These are phyloP conservation scores for Limnephilus lunatus DNA, from an alignment of 2,888 invertebrate genomes.

Conservation along the genomic window DNA sequence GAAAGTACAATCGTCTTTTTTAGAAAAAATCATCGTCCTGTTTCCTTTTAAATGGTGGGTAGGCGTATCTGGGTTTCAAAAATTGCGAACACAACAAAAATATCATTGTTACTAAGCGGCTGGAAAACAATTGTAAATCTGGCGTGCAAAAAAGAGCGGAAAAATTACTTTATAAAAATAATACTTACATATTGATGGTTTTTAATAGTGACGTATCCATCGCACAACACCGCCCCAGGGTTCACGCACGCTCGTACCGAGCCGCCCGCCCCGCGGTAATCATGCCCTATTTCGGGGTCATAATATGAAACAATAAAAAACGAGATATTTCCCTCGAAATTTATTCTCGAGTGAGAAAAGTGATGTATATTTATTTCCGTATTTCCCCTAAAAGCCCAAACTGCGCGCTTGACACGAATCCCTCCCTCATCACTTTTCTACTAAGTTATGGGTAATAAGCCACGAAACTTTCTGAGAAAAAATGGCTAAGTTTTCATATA, in stretches of 20 bases:
- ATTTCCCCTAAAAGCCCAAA: slow-evolving; percentile 27
- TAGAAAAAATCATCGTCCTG: no score
- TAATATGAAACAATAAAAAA: slow-evolving; percentile 42
- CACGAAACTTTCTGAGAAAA: neutral
- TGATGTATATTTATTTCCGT: slow-evolving; percentile 32
- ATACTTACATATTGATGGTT: neutral
- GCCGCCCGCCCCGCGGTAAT: slow-evolving; percentile 7
- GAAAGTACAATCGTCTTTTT: no score
- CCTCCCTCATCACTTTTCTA: neutral
- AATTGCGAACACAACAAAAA: no score
- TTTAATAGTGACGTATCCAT: neutral
- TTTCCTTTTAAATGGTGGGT: no score
- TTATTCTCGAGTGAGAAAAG: slow-evolving; percentile 30
- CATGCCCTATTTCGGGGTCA: slow-evolving; percentile 38
- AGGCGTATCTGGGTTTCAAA: no score
- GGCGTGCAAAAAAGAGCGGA: no score
- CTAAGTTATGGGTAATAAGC: neutral
- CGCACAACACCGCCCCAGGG: neutral
- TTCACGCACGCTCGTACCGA: slow-evolving; percentile 3
- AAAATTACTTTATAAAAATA: no score
- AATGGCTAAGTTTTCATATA: neutral
- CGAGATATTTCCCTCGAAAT: slow-evolving; percentile 9
- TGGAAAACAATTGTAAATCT: no score
- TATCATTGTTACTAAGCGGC: no score
- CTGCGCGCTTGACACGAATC: slow-evolving; percentile 19